Evolutionary conservation across 2,113 vertebrate genomes (phyloP), one percentile per base, ranked within the genome.

Genomic region (Istiophorus platypterus): DNA sequence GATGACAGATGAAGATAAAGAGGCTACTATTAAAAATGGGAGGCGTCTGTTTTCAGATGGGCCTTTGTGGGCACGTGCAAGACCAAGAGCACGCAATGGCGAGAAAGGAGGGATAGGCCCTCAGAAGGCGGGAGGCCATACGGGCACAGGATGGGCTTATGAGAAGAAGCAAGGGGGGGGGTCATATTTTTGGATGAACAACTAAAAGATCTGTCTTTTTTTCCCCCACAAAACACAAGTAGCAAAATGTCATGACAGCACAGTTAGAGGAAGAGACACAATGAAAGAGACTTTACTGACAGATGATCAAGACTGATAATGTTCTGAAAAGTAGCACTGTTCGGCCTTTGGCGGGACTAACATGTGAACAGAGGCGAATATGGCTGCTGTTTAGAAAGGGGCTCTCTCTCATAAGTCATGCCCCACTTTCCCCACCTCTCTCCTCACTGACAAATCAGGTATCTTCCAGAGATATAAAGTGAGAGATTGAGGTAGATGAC

Each of bases 1-100:
- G 92, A 94, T 94, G 94, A 95, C 91, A 93, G 92, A 94, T 92
- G 82, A 94, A 94, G 93, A 96, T 94, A 93, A 94, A 95, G 92
- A 91, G 79, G 67, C 82, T 84, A 82, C 89, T 91, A 88, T 91
- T 82, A 88, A 92, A 93, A 88, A 63, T 85, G 76, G 90, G 88
- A 88, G 88, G 79, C 76, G 72, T 82, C 78, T 91, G 68, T 91
- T 82, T 84, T 88, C 76, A 74, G 85, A 90, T 75, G 76, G 56
- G 78, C 70, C 26, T 74, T 56, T 85, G 78, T 73, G 83, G 89
- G 89, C 92, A 89, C 88, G 90, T 94, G 92, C 82, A 87, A 83
- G 72, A 87, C n/a, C 59, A 72, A 61, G 84, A 80, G 75, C 65
- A 42, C 27, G 83, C 86, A 91, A 93, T 91, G 92, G 88, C 74